These are phyloP conservation scores for Cnemophilus loriae DNA, from an alignment of 2,113 vertebrate genomes.

Conservation along the genomic window DNA sequence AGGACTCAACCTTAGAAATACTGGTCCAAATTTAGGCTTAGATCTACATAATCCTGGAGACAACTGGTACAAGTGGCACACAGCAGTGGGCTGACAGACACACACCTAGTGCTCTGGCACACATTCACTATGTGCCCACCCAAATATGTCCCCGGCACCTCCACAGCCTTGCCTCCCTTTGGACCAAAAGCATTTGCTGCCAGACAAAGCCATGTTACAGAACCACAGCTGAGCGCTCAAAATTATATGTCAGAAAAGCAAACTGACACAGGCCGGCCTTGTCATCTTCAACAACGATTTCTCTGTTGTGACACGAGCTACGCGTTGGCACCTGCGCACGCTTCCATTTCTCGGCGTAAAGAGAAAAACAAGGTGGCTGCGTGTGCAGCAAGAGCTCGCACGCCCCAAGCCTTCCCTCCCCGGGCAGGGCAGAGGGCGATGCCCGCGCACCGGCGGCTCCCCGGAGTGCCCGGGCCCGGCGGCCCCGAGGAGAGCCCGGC, in stretches of 20 bases:
- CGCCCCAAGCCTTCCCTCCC: rapidly evolving
- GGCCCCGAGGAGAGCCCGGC: not conserved
- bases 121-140: rapidly evolving
- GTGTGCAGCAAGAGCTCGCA: not conserved
- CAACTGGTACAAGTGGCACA: too few relatives aligned
- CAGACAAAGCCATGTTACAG: not conserved
- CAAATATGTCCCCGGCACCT: rapidly evolving
- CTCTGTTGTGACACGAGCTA: not conserved
- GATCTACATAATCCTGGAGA: not conserved
- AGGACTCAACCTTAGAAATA: not conserved
- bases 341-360: not conserved
- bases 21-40: rapidly evolving
- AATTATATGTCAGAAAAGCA: rapidly evolving
- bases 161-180: not conserved
- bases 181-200: not conserved
- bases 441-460: not conserved
- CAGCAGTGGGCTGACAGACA: not conserved
- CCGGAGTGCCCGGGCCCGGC: not conserved
- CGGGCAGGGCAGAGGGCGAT: not conserved
- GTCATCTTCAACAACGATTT: not conserved
- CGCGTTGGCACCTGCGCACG: not conserved
- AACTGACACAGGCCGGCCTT: not conserved
- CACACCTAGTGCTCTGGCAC: not conserved
- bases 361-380: not conserved
- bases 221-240: not conserved